Evolutionary conservation across 1,140 invertebrate species (phyloP), one percentile per base, ranked within the genome.

Genomic region (Bradysia coprophila): DNA sequence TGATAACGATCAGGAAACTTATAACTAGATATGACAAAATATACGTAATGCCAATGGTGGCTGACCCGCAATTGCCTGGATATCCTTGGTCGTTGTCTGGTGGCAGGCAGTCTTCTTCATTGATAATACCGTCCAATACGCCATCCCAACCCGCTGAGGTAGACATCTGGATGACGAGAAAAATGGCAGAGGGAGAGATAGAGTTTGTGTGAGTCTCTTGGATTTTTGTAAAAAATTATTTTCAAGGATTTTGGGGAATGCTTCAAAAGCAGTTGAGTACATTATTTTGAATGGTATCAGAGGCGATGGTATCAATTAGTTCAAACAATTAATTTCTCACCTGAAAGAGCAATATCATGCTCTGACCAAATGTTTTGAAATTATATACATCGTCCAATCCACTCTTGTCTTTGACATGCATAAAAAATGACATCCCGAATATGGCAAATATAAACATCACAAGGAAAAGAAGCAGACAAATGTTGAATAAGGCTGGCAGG

Each of bases 381-480:
- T 97, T 98, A 69, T 95, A 97, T 40, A 92, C 88, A 59, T 94
- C 89, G 57, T 96, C 92, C 44, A 97, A 70, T 37, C 91, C 92
- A 51, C 81, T 86, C 55, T 85, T 83, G 56, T 86, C 75, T 62
- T 91, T 92, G 42, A 96, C 91, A 65, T 93, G 82, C 89, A 93
- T 95, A 67, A 98, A 98, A 72, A 97, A 97, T 37, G 90, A 95
- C 93, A 98, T 98, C 45, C 94, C 93, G 63, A 97, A 96, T 56
- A 95, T 96, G 51, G 92, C 91, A 63, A 96, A 98, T 64, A 98
- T 97, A 67, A 97, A 98, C 88, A 98, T 96, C 50, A 97, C 90
- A 50, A 98, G 73, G 66, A 96, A 96, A 49, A 98, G 78, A 51
- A 98, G 73, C 53, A 97, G 76, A 61, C 92, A 96, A 65, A 98